Evolutionary conservation across 2,888 invertebrate genomes (phyloP).

Genomic region (Portevinia maculata): DNA sequence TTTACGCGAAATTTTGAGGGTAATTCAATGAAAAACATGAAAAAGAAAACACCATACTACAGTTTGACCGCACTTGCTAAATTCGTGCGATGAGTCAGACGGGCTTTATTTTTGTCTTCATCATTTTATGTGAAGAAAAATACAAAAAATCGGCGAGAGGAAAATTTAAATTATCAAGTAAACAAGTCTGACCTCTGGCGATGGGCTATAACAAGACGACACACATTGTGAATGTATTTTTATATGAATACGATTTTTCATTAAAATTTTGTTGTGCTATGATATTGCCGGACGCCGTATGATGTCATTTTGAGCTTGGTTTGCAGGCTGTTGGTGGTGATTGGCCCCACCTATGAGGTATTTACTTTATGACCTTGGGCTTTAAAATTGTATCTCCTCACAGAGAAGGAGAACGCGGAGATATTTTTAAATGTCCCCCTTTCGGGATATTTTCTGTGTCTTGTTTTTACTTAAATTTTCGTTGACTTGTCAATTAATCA

Average conservation of each 20-base stretch:
- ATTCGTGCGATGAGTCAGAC: slow-evolving; percentile 61
- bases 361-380: slow-evolving; percentile 42
- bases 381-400: slow-evolving; percentile 13
- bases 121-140: neutral
- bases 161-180: slow-evolving; percentile 59
- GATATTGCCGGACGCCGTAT: slow-evolving; percentile 57
- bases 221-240: slow-evolving; percentile 10
- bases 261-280: slow-evolving; percentile 32
- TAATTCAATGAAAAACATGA: slow-evolving; percentile 49
- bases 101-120: slow-evolving; percentile 51
- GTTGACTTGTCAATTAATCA: slow-evolving; percentile 24
- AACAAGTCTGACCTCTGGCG: slow-evolving; percentile 71
- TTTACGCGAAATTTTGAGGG: slow-evolving; percentile 24
- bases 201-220: slow-evolving; percentile 24
- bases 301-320: slow-evolving; percentile 59
- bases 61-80: slow-evolving; percentile 42
- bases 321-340: slow-evolving; percentile 27
- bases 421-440: slow-evolving; percentile 25
- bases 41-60: neutral
- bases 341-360: slow-evolving; percentile 31
- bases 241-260: slow-evolving; percentile 14
- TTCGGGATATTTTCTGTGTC: slow-evolving; percentile 8
- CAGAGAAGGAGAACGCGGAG: neutral
- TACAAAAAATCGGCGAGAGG: slow-evolving; percentile 14
- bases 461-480: neutral